These are phyloP conservation scores for Pyrrhosoma nymphula DNA, from an alignment of 2,888 invertebrate species.

Conservation along the genomic window DNA sequence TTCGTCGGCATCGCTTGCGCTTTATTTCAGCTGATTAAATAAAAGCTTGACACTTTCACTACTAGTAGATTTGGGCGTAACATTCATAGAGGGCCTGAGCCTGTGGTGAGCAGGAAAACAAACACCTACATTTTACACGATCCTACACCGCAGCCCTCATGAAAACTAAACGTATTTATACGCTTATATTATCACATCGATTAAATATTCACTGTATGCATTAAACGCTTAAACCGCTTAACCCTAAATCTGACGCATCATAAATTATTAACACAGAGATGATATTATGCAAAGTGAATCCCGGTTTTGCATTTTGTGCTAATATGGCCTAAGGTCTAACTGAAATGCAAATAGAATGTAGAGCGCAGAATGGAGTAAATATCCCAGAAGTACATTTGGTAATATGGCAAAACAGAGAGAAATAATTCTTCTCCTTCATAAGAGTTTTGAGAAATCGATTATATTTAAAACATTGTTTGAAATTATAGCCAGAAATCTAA, in stretches of 20 bases:
- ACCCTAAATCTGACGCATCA: background rate
- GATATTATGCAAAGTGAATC: background rate
- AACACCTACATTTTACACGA: background rate
- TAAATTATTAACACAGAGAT: background rate
- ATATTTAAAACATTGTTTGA: too few relatives aligned
- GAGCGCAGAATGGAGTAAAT: too few relatives aligned
- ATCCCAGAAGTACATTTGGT: too few relatives aligned
- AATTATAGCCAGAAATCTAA: too few relatives aligned
- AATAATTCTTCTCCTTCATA: too few relatives aligned
- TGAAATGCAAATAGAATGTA: background rate
- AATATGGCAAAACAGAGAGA: too few relatives aligned
- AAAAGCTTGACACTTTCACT: background rate
- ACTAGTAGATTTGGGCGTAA: background rate
- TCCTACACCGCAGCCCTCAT: background rate
- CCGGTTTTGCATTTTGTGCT: background rate
- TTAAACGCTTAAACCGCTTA: background rate
- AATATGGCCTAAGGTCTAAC: background rate
- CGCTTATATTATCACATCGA: background rate
- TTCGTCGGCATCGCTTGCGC: background rate
- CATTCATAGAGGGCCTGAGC: background rate
- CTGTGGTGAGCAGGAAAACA: background rate
- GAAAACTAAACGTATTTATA: constrained; percentile 29
- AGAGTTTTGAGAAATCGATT: too few relatives aligned
- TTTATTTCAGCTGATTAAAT: constrained; percentile 16
- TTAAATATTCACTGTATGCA: background rate